Evolutionary conservation across 2,113 vertebrate genomes (phyloP), one percentile per base, ranked within the genome.

Genomic region (Phainopepla nitens): DNA sequence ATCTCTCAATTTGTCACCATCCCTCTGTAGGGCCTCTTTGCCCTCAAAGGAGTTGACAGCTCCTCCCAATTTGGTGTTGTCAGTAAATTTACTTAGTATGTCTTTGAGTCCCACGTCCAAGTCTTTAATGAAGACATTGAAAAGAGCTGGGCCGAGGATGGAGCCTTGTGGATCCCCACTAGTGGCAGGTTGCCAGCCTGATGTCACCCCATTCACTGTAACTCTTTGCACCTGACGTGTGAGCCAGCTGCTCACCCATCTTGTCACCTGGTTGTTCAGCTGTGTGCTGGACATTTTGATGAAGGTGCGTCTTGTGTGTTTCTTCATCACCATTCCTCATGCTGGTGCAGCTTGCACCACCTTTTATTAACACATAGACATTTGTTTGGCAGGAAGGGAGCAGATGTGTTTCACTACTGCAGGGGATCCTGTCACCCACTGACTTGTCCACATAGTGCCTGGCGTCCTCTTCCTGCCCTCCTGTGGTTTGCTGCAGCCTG

Each of bases 321-420:
- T 45, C 64, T 41, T 47, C 81, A 45, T 33, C 1, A 2, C 35
- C 2, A 3, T 41, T 61, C 50, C 56, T 61, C 47, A 31, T 7
- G 11, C n/a, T 50, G 21, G 27, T 62, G 89, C 50, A 64, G 51
- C 16, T 22, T 33, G 39, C 20, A 33, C 56, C 25, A 7, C 8
- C 49, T 51, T 81, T 84, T 21, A n/a, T 35, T n/a, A 45, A 62
- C 1, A 2, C 9, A 4, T 6, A 28, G 4, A 1, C 13, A 0
- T 44, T 17, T 31, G 33, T 28, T 78, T 56, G 33, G 57, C 57
- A 58, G 56, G 68, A 51, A 83, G 10, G 65, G 23, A 58, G 13
- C n/a, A 29, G 44, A 39, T 17, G 27, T 15, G 12, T 75, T 78
- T 62, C 47, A 41, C 20, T 22, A 36, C 41, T 10, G 2, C 18